A percentile compares a stretch with the other conserved stretches of the same genome.
Conservation (phyloP, 2,888 invertebrate species). For the Spilosoma lubricipeda region DNA sequence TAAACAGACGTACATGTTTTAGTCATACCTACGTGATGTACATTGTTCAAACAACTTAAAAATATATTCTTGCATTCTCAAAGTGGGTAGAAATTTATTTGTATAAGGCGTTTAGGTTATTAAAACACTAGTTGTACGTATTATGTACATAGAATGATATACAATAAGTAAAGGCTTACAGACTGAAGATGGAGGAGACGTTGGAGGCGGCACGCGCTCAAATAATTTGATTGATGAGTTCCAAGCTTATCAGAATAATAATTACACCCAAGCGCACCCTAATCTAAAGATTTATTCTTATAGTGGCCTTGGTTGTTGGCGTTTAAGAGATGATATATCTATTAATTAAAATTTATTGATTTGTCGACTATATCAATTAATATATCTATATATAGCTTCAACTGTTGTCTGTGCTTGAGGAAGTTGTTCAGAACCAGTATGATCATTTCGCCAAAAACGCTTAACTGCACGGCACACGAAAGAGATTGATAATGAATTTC, state of each 20-base stretch:
- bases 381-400: neutral
- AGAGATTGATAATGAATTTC: neutral
- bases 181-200: conserved; percentile 47
- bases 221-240: conserved; percentile 67
- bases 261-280: conserved; percentile 50
- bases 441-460: neutral
- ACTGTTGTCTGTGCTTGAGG: neutral
- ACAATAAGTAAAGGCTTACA: conserved; percentile 43
- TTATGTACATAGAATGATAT: conserved; percentile 28
- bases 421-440: neutral
- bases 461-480: neutral
- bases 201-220: conserved; percentile 45
- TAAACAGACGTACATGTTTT: too few species aligned
- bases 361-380: neutral
- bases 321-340: conserved; percentile 29
- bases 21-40: too few species aligned
- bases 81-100: conserved; percentile 15
- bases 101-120: conserved; percentile 20
- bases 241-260: conserved; percentile 55
- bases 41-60: neutral
- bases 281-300: conserved; percentile 53
- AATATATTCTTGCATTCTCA: conserved; percentile 7
- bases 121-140: conserved; percentile 25
- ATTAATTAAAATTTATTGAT: conserved; percentile 42
- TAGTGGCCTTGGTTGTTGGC: conserved; percentile 37